Base-by-base conservation (phyloP, 2,888 invertebrate species). In the Xanthostigma xanthostigma region DNA sequence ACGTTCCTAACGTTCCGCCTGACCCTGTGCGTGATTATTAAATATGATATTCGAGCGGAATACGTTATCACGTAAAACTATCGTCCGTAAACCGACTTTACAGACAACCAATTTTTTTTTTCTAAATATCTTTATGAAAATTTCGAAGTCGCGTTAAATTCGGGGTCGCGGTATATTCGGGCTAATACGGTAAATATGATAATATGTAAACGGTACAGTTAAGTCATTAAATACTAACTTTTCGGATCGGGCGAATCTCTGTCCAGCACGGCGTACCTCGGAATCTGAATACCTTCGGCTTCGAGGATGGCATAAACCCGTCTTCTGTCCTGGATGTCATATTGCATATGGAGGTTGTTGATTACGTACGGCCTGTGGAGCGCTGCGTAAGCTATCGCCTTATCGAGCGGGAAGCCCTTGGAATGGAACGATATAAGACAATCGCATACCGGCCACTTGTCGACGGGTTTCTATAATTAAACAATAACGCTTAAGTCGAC, bases 381-480 rank as follows among this genome's bases (percentile, higher is more conserved):
- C 60, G 87, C 87, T 48, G 94, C 88, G 70, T 99, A 99, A 60
- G 87, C 87, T 59, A 97, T 93, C 34, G 97, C 97, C 72, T 97
- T 97, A 62, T 95, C 93, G 53, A 98, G 72, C 0, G 98, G 98
- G 70, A 99, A 99, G 37, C 97, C 96, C 69, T 93, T 92, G 5
- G 96, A 96, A 69, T 96, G 95, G 69, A 97, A 97, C 48, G 96
- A 95, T 60, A 99, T 92, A 44, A 99, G 76, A 64, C 96, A 97
- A 70, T 99, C 97, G 63, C 95, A 95, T 46, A 86, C 74, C 2
- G 97, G 97, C 98, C 98, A 99, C 63, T 94, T 86, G 64, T 97
- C 96, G 14, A 98, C 92, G 1, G 94, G 85, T 68, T 91, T 84
- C 84, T 90, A 39, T 53, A 39, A 50, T 9, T 40, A 14, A 17